Conservation (phyloP, 2,888 invertebrate species). For the Archips crataeganus region DNA sequence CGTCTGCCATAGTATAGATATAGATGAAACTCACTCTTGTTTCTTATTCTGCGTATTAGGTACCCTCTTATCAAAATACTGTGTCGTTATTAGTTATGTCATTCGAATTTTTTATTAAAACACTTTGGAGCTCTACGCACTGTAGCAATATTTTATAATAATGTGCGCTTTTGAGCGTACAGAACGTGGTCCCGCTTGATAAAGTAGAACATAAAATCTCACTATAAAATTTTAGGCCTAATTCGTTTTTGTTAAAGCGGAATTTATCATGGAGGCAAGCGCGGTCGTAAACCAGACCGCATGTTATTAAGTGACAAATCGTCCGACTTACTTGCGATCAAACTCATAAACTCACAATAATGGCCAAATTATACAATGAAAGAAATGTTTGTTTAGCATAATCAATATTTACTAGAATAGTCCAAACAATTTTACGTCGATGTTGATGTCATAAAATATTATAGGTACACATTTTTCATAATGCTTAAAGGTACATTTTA, state of each 20-base stretch:
- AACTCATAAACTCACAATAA: slow-evolving; percentile 71
- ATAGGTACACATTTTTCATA: background rate
- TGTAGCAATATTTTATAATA: slow-evolving; percentile 8
- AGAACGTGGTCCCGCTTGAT: slow-evolving; percentile 63
- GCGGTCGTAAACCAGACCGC: slow-evolving; percentile 70
- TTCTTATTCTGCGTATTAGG: too few relatives aligned
- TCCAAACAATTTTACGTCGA: slow-evolving; percentile 10
- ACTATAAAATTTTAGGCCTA: slow-evolving; percentile 72
- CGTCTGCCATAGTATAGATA: too few relatives aligned
- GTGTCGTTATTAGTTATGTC: background rate
- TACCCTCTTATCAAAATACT: too few relatives aligned
- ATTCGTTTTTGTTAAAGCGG: slow-evolving; percentile 70
- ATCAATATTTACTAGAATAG: slow-evolving; percentile 25
- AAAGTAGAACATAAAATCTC: slow-evolving; percentile 70
- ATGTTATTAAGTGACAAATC: slow-evolving; percentile 76
- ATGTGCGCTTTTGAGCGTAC: background rate
- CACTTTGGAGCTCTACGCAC: background rate
- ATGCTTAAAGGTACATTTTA: background rate
- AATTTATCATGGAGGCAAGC: slow-evolving; percentile 68
- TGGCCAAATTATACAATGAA: slow-evolving; percentile 72
- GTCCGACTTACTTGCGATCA: slow-evolving; percentile 57
- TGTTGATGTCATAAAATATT: slow-evolving; percentile 1
- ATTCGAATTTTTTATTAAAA: background rate
- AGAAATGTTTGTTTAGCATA: slow-evolving; percentile 60
- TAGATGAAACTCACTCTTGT: too few relatives aligned